Base-by-base conservation (phyloP, 2,888 invertebrate species). In the Dascillus cervinus region DNA sequence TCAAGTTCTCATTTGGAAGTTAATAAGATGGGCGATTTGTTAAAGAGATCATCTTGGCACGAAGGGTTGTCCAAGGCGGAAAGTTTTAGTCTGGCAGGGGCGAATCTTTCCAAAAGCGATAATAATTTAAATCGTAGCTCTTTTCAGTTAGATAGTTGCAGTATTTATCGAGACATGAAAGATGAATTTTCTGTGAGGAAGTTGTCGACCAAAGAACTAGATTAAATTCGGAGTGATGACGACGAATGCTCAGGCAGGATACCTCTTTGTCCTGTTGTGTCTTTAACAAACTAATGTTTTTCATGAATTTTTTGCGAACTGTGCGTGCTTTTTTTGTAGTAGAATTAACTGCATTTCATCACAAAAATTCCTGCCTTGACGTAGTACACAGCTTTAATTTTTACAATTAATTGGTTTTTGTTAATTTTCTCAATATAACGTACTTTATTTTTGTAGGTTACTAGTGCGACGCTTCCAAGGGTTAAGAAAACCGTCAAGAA, bases 401-500 rank as follows among this genome's bases (percentile, higher is more conserved):
- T n/a, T n/a, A n/a, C n/a, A n/a, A n/a, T n/a, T n/a, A n/a, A n/a
- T n/a, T n/a, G n/a, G n/a, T n/a, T n/a, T n/a, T n/a, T n/a, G 17
- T 17, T 17, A 8, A 17, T 17, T 17, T 17, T n/a, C n/a, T n/a
- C n/a, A n/a, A n/a, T n/a, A 17, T 4, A 8, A 17, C 8, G 17
- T 17, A 17, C 8, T 17, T 17, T 17, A n/a, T 17, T 65, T 65
- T 75, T 78, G 55, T 72, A 79, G 79, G 75, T 77, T 61, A 67
- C 72, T 66, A 76, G 74, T 63, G 79, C 81, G 58, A 82, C 82
- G 49, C 70, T 83, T 49, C 82, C 82, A 48, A 75, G 82, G 62
- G 75, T 72, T 69, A 81, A 80, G 71, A 81, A 81, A 65, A 64
- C 77, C 41, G 73, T 70, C 60, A 82, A 82, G 72, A 78, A 82